These are phyloP conservation scores for Cephonodes hylas DNA, from an alignment of 2,888 invertebrate species.

Conservation along the genomic window DNA sequence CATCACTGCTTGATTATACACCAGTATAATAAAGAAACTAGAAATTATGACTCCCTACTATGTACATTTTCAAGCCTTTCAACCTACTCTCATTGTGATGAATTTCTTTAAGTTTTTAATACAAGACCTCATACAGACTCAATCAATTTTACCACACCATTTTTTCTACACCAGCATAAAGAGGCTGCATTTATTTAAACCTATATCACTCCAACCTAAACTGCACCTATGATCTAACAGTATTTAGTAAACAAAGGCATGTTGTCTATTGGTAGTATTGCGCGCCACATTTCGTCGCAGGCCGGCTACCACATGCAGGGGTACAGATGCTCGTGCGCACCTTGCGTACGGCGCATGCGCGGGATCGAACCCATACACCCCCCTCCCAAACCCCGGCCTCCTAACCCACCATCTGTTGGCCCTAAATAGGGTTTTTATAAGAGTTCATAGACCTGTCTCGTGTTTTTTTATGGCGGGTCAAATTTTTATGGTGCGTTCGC, in stretches of 20 bases:
- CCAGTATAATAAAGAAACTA: too few relatives aligned
- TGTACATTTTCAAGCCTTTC: too few relatives aligned
- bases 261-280: not conserved
- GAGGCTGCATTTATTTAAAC: too few relatives aligned
- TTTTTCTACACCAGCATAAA: too few relatives aligned
- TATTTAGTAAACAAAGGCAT: not conserved
- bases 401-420: conserved; percentile 20
- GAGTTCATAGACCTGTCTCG: conserved; percentile 23
- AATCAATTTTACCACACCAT: too few relatives aligned
- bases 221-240: not conserved
- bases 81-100: too few relatives aligned
- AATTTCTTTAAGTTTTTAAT: too few relatives aligned
- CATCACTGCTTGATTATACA: too few relatives aligned
- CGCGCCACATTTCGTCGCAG: not conserved
- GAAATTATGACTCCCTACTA: too few relatives aligned
- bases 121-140: too few relatives aligned
- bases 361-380: not conserved
- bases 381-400: not conserved
- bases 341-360: conserved; percentile 18
- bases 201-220: too few relatives aligned
- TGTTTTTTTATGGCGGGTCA: not conserved
- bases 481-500: not conserved
- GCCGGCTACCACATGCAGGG: conserved; percentile 7
- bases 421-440: conserved; percentile 17
- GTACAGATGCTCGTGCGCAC: conserved; percentile 22